phyloP scores from a whole-genome alignment of 2,797 vertebrate genomes.

The Acrossocheilus wenchowensis region DNA sequence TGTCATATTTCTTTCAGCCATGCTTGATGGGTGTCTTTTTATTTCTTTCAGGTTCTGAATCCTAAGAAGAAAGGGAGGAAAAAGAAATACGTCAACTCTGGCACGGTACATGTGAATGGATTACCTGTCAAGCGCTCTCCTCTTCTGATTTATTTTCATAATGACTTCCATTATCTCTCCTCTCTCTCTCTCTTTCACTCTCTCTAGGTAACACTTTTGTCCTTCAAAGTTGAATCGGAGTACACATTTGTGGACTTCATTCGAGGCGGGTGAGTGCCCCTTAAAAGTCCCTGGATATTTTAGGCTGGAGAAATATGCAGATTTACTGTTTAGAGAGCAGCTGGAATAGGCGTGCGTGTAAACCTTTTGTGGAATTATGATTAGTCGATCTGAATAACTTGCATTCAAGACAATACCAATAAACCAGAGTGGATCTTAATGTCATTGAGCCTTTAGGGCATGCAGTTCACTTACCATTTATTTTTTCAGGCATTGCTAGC shows the following conservation, averaged over 20 bases:
- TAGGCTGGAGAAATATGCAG: neutral
- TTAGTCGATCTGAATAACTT: constrained; percentile 5
- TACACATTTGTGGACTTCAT: constrained; percentile 98
- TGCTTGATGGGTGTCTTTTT: constrained; percentile 33
- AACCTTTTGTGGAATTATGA: neutral
- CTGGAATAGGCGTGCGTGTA: neutral
- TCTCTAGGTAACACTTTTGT: constrained; percentile 92
- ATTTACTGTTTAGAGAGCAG: constrained; percentile 13
- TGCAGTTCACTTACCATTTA: neutral
- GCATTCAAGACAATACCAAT: neutral
- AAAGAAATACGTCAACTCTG: constrained; percentile 95
- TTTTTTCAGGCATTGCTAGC: neutral
- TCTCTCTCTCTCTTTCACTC: constrained; percentile 30
- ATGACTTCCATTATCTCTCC: constrained; percentile 48
- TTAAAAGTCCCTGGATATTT: constrained; percentile 42
- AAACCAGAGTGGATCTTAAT: constrained; percentile 2
- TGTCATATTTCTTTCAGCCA: constrained; percentile 29
- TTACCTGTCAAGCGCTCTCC: constrained; percentile 43
- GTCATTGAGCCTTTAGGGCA: constrained; percentile 4
- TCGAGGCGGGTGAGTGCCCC: constrained; percentile 91
- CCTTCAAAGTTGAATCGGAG: constrained; percentile 95
- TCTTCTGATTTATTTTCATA: constrained; percentile 48
- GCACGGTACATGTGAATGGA: constrained; percentile 83
- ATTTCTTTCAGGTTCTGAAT: constrained; percentile 84
- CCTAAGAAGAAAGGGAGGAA: constrained; percentile 97